A percentile compares a stretch with the other conserved stretches of the same genome.
Evolutionary conservation across 2,113 vertebrate genomes (phyloP).

Genomic region (Sinocyclocheilus anophthalmus): DNA sequence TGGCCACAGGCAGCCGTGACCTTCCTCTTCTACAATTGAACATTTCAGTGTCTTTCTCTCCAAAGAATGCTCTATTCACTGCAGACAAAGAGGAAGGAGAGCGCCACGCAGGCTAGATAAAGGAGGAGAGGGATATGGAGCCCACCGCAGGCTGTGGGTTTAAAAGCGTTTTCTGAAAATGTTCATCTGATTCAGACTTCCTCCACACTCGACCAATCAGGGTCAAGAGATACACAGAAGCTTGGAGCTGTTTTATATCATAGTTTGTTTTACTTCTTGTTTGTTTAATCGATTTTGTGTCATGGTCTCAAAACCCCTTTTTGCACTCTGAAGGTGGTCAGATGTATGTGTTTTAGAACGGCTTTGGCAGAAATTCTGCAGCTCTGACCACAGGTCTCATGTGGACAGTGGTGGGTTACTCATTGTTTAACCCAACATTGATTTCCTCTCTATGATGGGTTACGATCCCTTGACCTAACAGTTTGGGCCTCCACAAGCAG

Average conservation of each 20-base stretch:
- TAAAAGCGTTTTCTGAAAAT: conserved; percentile 29
- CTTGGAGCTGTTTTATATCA: background rate
- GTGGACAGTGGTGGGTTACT: background rate
- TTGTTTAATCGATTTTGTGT: background rate
- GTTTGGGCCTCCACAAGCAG: background rate
- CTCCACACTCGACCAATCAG: conserved; percentile 7
- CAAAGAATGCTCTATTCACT: conserved; percentile 16
- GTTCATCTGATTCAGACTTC: conserved; percentile 25
- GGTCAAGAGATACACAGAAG: background rate
- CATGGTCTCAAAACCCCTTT: background rate
- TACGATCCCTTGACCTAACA: background rate
- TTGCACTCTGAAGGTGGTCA: background rate
- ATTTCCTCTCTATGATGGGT: background rate
- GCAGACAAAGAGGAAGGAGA: conserved; percentile 33
- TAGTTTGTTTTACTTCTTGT: background rate
- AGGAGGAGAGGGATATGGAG: conserved; percentile 23
- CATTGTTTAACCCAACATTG: background rate
- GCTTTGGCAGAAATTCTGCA: background rate
- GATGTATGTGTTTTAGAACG: background rate
- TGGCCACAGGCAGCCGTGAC: conserved; percentile 16
- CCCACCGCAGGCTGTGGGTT: conserved; percentile 33
- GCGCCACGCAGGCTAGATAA: background rate
- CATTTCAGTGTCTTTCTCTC: conserved; percentile 15
- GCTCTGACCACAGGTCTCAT: background rate
- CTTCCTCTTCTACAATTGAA: conserved; percentile 14